phyloP scores from a whole-genome alignment of 1,140 invertebrate species.

The Adelges cooleyi region DNA sequence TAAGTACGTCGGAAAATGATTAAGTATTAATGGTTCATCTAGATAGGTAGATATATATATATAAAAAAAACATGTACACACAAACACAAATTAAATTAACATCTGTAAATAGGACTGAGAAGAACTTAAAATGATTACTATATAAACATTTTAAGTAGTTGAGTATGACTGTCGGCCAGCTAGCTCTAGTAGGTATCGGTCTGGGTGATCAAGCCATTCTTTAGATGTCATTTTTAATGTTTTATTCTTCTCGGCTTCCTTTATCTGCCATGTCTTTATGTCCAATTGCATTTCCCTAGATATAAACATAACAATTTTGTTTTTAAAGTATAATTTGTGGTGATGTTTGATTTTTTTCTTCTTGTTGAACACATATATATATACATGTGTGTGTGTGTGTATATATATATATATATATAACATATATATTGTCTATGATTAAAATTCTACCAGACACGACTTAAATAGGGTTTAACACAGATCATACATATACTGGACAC shows the following conservation, averaged over 20 bases:
- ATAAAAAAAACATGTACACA: slow-evolving; percentile 8
- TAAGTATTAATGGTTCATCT: neutral
- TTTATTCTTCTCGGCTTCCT: slow-evolving; percentile 68
- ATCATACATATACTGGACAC: too few relatives aligned
- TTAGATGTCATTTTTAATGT: slow-evolving; percentile 66
- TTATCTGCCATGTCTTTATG: slow-evolving; percentile 81
- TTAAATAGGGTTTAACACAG: too few relatives aligned
- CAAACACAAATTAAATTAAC: neutral
- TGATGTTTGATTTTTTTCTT: too few relatives aligned
- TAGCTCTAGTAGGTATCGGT: slow-evolving; percentile 72
- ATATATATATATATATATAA: too few relatives aligned
- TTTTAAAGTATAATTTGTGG: too few relatives aligned
- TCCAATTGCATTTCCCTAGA: slow-evolving; percentile 65
- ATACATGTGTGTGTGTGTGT: too few relatives aligned
- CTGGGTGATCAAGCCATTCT: slow-evolving; percentile 86
- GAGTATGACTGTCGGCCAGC: slow-evolving; percentile 64
- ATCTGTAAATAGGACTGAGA: slow-evolving; percentile 1
- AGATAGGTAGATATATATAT: slow-evolving; percentile 6
- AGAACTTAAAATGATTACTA: neutral
- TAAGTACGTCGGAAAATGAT: slow-evolving; percentile 19
- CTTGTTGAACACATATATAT: too few relatives aligned
- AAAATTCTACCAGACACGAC: too few relatives aligned
- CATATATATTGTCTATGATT: too few relatives aligned
- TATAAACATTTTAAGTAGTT: neutral
- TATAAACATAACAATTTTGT: slow-evolving; percentile 25